Evolutionary conservation across 2,113 vertebrate genomes (phyloP).

Genomic region (Melanerpes aurifrons): DNA sequence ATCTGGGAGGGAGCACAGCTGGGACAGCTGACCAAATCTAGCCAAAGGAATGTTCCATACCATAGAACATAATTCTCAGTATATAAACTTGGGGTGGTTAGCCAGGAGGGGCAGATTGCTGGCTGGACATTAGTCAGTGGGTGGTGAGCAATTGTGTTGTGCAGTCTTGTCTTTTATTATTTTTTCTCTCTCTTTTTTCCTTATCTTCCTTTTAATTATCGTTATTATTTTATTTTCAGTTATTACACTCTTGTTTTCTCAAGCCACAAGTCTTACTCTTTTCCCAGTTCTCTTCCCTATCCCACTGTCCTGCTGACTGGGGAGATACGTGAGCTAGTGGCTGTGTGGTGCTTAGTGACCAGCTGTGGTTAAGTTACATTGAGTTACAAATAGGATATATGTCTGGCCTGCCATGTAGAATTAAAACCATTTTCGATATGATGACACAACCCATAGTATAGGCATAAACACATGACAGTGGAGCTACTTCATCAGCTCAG

Average conservation of each 20-base stretch:
- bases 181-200: background rate
- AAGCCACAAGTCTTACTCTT: background rate
- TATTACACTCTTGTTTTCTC: background rate
- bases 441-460: background rate
- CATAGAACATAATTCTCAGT: too few relatives aligned
- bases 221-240: background rate
- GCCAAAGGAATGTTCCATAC: background rate
- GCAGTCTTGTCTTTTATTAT: background rate
- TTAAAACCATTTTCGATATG: background rate
- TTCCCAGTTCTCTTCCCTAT: background rate
- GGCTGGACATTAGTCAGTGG: background rate
- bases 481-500: background rate
- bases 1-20: background rate
- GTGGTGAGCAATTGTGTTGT: background rate
- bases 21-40: background rate
- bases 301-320: background rate
- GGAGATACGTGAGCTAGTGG: background rate
- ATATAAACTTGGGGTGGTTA: background rate
- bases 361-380: background rate
- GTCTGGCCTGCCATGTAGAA: background rate
- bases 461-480: background rate
- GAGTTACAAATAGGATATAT: background rate
- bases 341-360: background rate
- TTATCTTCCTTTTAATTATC: background rate
- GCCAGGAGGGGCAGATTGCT: background rate